A percentile compares a stretch with the other conserved stretches of the same genome.
Conservation (phyloP, 2,113 vertebrate species). For the Tylochromis polylepis region DNA sequence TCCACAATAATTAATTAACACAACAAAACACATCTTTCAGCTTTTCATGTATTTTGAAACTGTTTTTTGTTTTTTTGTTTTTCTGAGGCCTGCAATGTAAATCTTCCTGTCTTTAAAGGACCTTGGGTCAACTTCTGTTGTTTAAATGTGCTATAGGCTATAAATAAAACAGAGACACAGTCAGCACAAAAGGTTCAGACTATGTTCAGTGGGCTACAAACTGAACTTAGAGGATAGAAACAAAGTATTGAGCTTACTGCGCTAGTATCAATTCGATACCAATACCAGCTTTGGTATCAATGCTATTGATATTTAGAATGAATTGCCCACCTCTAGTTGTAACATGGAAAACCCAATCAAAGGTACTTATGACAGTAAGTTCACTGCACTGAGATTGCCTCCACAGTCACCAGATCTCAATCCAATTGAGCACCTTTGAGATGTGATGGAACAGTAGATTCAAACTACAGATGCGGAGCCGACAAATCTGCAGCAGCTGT, state of each 20-base stretch:
- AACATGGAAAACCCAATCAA: background rate
- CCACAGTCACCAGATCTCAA: background rate
- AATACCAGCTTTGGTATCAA: no score
- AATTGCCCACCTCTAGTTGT: no score
- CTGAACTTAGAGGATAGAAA: background rate
- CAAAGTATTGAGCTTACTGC: background rate
- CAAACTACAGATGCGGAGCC: background rate
- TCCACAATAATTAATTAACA: background rate
- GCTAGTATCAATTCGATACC: accelerated
- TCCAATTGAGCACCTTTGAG: background rate
- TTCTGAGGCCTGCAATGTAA: background rate
- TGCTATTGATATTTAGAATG: no score
- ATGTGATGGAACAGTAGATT: background rate
- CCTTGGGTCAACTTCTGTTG: no score
- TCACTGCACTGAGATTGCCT: background rate
- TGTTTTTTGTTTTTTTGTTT: no score
- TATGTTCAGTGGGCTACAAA: background rate
- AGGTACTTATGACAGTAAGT: background rate
- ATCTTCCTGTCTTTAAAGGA: accelerated
- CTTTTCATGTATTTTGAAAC: background rate
- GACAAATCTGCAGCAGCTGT: background rate
- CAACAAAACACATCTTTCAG: no score
- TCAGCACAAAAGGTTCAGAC: background rate
- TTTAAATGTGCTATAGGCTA: background rate
- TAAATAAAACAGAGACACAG: background rate